Evolutionary conservation across 2,797 vertebrate species (phyloP), one percentile per base, ranked within the genome.

Genomic region (Nothura maculosa): DNA sequence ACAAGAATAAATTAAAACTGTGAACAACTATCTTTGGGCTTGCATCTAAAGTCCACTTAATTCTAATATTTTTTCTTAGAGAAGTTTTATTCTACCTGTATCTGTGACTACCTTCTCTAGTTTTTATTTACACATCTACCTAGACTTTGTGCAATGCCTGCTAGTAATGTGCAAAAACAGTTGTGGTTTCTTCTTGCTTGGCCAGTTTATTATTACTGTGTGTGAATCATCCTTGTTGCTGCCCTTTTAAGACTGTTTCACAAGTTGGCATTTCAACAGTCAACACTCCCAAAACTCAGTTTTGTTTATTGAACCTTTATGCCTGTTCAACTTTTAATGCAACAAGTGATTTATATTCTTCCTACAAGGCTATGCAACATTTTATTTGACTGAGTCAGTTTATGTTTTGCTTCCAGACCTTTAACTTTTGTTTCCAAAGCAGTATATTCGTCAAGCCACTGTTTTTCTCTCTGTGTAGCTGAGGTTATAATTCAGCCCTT

Each of bases 391-490:
- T 57, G 43, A 82, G 21, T 80, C 34, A 55, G 47, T 76, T 83
- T 73, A 84, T 36, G 3, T 34, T 55, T 15, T 58, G 14, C 32
- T 92, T 89, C 52, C 43, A 82, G 13, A 81, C 64, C 63, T 87
- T 79, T 76, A 79, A 45, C 38, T 84, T 86, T 52, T 67, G 6
- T 93, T 94, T 94, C 64, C 68, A 87, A 64, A 87, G 11, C 17
- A 54, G 24, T 67, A 9, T 67, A 89, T 87, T 95, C 4, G 47
- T 79, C 63, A 84, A 92, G 36, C 13, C 30, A 70, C 21, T 90
- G 68, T 80, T 94, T 93, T 90, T 70, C 30, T 70, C 30, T 88
- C 25, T 87, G 27, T 7, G 21, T 52, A 84, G 24, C 30, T 80
- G 19, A 77, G 16, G 30, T 62, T 62, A 43, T 73, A 91, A 84